Evolutionary conservation across 2,113 vertebrate genomes (phyloP).

Genomic region (Mirza zaza): DNA sequence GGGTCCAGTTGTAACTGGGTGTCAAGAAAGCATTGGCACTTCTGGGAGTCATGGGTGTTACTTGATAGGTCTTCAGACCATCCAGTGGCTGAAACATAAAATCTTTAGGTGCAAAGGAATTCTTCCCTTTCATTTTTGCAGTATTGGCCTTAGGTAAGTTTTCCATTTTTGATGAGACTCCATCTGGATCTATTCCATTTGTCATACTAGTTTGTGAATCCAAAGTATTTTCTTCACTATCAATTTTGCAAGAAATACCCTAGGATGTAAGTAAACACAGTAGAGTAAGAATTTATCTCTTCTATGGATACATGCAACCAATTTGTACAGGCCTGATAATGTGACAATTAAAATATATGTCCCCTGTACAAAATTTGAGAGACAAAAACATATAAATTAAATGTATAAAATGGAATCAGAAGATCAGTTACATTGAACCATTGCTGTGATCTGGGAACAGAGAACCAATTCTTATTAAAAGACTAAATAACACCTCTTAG

Average conservation of each 20-base stretch:
- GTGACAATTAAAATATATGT: not conserved
- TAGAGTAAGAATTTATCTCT: conserved; percentile 2
- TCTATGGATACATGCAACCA: not conserved
- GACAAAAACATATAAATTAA: conserved; percentile 16
- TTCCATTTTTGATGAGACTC: conserved; percentile 54
- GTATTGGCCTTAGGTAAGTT: not conserved
- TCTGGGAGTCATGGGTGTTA: conserved; percentile 88
- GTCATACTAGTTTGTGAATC: conserved; percentile 18
- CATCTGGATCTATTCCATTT: conserved; percentile 11
- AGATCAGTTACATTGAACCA: not conserved
- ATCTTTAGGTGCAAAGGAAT: conserved; percentile 92
- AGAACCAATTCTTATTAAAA: not conserved
- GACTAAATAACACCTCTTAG: not conserved
- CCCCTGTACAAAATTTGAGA: not conserved
- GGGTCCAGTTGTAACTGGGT: conserved; percentile 83
- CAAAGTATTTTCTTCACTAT: conserved; percentile 63
- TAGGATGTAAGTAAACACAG: conserved; percentile 62
- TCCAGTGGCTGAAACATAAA: conserved; percentile 91
- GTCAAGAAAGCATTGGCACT: conserved; percentile 88
- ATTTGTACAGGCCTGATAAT: not conserved
- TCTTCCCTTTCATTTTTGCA: conserved; percentile 69
- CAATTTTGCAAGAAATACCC: conserved; percentile 67
- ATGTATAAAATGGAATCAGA: not conserved
- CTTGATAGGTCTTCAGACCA: conserved; percentile 86
- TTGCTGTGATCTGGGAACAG: not conserved